These are phyloP conservation scores for Coelopa pilipes DNA, from an alignment of 2,888 invertebrate genomes.

Conservation along the genomic window DNA sequence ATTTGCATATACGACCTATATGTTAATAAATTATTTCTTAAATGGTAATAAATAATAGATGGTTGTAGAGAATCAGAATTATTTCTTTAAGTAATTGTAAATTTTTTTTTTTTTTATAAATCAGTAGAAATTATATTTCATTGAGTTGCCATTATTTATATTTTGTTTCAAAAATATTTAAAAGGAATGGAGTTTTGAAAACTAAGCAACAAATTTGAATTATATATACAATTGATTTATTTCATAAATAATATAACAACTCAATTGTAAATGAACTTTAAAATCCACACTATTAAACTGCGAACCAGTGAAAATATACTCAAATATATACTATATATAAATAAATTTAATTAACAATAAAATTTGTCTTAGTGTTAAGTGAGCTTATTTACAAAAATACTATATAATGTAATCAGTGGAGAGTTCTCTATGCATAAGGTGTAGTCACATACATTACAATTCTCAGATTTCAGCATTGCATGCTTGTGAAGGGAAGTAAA, in stretches of 20 bases:
- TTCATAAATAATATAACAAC: not conserved
- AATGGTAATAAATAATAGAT: not conserved
- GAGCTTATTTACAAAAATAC: not conserved
- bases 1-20: not conserved
- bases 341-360: not conserved
- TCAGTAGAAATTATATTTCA: too few relatives aligned
- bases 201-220: not conserved
- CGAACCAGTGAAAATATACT: not conserved
- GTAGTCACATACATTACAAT: not conserved
- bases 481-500: not conserved
- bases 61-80: not conserved
- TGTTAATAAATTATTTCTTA: not conserved
- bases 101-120: not conserved
- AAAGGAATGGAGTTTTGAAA: not conserved
- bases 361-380: slow-evolving; percentile 17
- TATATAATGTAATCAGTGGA: not conserved
- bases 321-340: too few relatives aligned
- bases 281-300: not conserved
- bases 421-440: not conserved
- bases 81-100: too few relatives aligned
- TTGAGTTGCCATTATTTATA: too few relatives aligned
- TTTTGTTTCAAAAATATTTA: not conserved
- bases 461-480: not conserved
- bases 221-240: not conserved
- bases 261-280: not conserved